Conservation (phyloP, 2,797 vertebrate species). For the Notolepis coatsorum region DNA sequence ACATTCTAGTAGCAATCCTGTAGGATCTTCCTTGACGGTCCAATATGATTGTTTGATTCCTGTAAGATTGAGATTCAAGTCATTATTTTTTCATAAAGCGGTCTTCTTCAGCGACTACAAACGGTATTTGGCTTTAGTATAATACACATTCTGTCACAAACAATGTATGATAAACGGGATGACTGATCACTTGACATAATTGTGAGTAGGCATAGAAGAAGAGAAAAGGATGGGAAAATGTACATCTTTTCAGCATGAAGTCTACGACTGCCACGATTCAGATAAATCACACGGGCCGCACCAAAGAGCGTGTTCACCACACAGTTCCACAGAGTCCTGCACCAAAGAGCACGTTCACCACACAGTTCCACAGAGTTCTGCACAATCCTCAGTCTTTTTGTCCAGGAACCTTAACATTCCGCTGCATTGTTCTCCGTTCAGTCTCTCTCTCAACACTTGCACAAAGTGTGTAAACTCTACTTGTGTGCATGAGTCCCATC, state of each 20-base stretch:
- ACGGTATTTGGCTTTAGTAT: slow-evolving; percentile 56
- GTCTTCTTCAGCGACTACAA: slow-evolving; percentile 33
- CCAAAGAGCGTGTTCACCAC: no score
- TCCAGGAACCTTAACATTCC: slow-evolving; percentile 16
- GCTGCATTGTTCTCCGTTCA: neutral
- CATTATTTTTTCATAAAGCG: no score
- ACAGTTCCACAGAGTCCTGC: neutral
- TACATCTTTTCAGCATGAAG: slow-evolving; percentile 5
- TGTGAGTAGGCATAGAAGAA: slow-evolving; percentile 28
- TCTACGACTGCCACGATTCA: neutral
- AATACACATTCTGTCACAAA: slow-evolving; percentile 36
- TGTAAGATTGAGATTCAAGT: no score
- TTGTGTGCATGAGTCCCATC: slow-evolving; percentile 15
- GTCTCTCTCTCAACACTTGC: slow-evolving; percentile 13
- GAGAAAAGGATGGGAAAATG: slow-evolving; percentile 27
- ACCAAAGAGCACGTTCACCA: slow-evolving; percentile 5
- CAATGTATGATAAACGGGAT: slow-evolving; percentile 41
- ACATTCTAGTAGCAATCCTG: neutral
- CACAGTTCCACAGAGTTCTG: slow-evolving; percentile 8
- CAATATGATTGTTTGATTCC: neutral
- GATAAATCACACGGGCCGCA: slow-evolving; percentile 13
- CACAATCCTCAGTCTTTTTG: neutral
- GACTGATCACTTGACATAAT: slow-evolving; percentile 34
- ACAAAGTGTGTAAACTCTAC: slow-evolving; percentile 41
- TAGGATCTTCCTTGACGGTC: neutral